These are phyloP conservation scores for Elysia crispata DNA, from an alignment of 2,888 invertebrate species.

Conservation along the genomic window DNA sequence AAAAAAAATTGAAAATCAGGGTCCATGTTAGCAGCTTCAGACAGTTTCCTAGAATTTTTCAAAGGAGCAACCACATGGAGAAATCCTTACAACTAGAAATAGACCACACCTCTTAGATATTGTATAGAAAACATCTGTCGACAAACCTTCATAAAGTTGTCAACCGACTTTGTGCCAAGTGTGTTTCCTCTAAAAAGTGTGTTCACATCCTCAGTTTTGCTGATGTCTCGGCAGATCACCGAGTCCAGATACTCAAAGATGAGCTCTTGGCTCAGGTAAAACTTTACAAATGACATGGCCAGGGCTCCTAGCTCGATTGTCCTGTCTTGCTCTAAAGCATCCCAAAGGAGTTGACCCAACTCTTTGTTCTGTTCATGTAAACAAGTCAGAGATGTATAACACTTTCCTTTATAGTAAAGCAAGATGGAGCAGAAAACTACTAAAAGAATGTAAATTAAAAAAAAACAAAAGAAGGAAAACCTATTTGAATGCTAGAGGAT, in stretches of 20 bases:
- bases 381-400: not conserved
- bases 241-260: slow-evolving; percentile 59
- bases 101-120: not conserved
- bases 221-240: slow-evolving; percentile 59
- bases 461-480: too few relatives aligned
- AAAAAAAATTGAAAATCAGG: too few relatives aligned
- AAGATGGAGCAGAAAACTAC: too few relatives aligned
- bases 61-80: too few relatives aligned
- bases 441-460: too few relatives aligned
- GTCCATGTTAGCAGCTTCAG: too few relatives aligned
- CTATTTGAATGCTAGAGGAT: too few relatives aligned
- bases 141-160: slow-evolving; percentile 67
- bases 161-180: slow-evolving; percentile 64
- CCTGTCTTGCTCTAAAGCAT: slow-evolving; percentile 59
- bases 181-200: slow-evolving; percentile 66
- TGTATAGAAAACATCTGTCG: too few relatives aligned
- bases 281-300: slow-evolving; percentile 60
- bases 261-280: slow-evolving; percentile 62
- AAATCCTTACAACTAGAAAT: not conserved
- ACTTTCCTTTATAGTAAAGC: too few relatives aligned
- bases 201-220: slow-evolving; percentile 63
- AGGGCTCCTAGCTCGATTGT: slow-evolving; percentile 62
- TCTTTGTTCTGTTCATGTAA: slow-evolving; percentile 44
- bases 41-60: too few relatives aligned
- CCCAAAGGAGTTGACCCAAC: slow-evolving; percentile 51